These are phyloP conservation scores for Sandelia bainsii DNA, from an alignment of 2,797 vertebrate genomes.

Conservation along the genomic window DNA sequence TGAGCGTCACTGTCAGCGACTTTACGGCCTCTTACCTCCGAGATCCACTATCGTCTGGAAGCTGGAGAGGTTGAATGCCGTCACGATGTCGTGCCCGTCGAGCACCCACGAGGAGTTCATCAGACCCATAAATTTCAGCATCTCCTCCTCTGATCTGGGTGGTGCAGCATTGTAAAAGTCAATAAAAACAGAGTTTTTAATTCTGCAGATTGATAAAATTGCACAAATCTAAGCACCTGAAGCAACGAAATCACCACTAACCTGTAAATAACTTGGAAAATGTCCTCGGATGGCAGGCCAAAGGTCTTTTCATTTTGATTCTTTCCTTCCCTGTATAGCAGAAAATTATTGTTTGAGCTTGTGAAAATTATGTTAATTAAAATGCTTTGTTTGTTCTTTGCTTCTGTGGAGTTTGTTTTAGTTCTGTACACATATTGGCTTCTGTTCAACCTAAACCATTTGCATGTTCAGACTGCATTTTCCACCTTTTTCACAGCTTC, in stretches of 20 bases:
- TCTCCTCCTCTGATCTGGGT: constrained; percentile 83
- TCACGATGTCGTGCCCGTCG: constrained; percentile 80
- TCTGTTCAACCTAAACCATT: too few species aligned
- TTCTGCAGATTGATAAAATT: not conserved
- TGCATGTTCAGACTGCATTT: too few species aligned
- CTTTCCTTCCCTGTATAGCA: constrained; percentile 79
- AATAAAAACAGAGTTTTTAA: not conserved
- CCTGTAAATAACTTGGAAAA: constrained; percentile 84
- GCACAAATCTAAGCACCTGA: not conserved
- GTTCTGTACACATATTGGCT: too few species aligned
- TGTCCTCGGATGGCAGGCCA: constrained; percentile 74
- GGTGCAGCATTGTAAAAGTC: not conserved
- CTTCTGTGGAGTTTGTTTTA: too few species aligned
- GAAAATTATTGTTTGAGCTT: not conserved
- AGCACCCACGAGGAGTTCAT: constrained; percentile 84
- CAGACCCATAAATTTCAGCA: constrained; percentile 84
- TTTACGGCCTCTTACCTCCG: constrained; percentile 70
- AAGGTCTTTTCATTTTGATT: constrained; percentile 86
- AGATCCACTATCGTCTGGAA: constrained; percentile 81
- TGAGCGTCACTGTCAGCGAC: not conserved
- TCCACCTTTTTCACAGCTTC: constrained; percentile 1
- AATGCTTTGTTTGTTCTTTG: not conserved
- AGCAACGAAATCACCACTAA: constrained; percentile 21
- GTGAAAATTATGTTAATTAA: not conserved
- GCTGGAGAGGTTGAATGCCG: constrained; percentile 80